A percentile compares a stretch with the other conserved stretches of the same genome.
These are phyloP conservation scores for Psittacula cyanocephala DNA, from an alignment of 2,113 vertebrate genomes.

Conservation along the genomic window DNA sequence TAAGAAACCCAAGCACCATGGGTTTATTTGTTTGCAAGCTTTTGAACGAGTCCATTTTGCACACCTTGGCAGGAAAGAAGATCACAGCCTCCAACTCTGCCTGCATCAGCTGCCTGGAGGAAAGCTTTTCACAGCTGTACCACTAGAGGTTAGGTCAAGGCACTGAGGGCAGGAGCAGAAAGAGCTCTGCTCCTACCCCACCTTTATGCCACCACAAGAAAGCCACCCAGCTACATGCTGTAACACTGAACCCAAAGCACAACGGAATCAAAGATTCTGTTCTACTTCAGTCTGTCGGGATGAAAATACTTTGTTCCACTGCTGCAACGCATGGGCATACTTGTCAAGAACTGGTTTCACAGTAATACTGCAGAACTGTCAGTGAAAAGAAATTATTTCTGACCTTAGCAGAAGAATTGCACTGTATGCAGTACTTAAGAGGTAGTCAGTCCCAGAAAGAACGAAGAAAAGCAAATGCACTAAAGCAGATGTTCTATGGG, in stretches of 20 bases:
- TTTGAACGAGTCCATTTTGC: background rate
- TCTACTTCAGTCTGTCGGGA: background rate
- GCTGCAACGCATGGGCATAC: background rate
- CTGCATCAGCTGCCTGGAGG: background rate
- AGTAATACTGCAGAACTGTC: background rate
- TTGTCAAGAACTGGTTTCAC: background rate
- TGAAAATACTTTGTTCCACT: background rate
- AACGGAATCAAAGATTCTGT: background rate
- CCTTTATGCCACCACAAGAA: background rate
- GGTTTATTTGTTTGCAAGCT: background rate
- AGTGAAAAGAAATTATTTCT: background rate
- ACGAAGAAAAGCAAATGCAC: background rate
- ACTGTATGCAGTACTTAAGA: background rate
- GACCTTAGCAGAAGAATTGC: background rate
- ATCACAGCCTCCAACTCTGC: background rate
- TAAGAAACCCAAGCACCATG: background rate
- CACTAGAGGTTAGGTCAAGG: background rate
- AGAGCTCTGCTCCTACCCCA: background rate
- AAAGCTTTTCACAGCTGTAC: background rate
- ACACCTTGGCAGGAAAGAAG: background rate
- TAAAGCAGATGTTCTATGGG: background rate
- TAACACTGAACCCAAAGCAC: background rate
- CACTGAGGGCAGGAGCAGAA: background rate
- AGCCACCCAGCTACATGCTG: background rate
- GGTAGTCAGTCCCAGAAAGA: background rate